Evolutionary conservation across 2,797 vertebrate species (phyloP).

Genomic region (Myoxocephalus aenaeus): DNA sequence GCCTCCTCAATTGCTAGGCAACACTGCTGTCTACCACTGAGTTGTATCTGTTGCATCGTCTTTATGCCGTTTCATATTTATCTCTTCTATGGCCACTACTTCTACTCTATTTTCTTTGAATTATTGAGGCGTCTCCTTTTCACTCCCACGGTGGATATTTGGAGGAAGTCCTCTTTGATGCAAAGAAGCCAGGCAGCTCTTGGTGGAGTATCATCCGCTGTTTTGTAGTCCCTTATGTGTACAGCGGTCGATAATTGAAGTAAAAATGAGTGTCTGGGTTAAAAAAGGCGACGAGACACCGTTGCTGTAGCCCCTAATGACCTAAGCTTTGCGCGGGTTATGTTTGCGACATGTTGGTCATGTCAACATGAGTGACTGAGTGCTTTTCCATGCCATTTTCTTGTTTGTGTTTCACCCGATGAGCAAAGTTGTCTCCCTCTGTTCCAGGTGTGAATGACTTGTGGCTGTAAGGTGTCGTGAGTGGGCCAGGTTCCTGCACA

Average conservation of each 20-base stretch:
- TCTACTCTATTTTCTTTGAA: conserved; percentile 8
- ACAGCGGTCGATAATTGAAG: conserved; percentile 53
- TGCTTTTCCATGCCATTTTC: conserved; percentile 70
- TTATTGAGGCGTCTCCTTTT: not conserved
- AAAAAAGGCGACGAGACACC: conserved; percentile 31
- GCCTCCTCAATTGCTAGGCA: conserved; percentile 70
- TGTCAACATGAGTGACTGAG: conserved; percentile 65
- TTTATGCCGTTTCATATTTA: conserved; percentile 37
- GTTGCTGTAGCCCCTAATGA: conserved; percentile 61
- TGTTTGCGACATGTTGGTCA: conserved; percentile 58
- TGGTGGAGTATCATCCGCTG: conserved; percentile 39
- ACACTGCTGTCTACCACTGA: conserved; percentile 59
- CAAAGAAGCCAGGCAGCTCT: conserved; percentile 26
- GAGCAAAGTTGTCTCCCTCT: conserved; percentile 73
- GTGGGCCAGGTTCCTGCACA: conserved; percentile 77
- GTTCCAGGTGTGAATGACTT: conserved; percentile 84
- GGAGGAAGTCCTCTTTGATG: conserved; percentile 8
- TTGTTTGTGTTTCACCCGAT: conserved; percentile 60
- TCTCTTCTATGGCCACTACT: not conserved
- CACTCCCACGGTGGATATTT: conserved; percentile 10
- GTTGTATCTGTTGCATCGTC: conserved; percentile 54
- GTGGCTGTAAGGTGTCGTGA: conserved; percentile 80
- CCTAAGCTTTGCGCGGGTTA: conserved; percentile 55
- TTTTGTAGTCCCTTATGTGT: conserved; percentile 49
- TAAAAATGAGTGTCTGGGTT: conserved; percentile 62